phyloP scores from a whole-genome alignment of 2,888 invertebrate genomes.

The Drosophila eohydei region DNA sequence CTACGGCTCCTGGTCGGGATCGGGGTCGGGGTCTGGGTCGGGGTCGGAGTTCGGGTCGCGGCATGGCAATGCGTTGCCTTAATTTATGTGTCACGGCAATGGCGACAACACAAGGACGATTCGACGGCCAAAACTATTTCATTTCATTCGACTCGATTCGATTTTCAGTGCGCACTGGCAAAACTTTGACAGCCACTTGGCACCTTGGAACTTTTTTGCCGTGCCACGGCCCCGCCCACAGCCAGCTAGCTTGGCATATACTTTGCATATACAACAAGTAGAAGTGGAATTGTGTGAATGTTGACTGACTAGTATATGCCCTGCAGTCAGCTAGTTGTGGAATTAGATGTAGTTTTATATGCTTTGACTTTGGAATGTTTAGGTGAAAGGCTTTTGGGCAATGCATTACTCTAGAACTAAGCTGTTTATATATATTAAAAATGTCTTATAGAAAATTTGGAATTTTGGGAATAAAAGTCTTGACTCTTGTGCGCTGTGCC shows the following conservation, averaged over 20 bases:
- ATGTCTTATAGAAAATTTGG: too few species aligned
- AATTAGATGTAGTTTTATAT: background rate
- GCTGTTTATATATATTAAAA: too few species aligned
- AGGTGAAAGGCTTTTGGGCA: too few species aligned
- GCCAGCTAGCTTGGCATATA: conserved; percentile 28
- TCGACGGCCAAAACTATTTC: conserved; percentile 37
- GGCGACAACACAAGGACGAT: conserved; percentile 42
- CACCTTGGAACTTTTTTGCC: conserved; percentile 74
- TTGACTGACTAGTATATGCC: background rate
- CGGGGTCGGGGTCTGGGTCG: background rate
- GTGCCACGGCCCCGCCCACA: conserved; percentile 13
- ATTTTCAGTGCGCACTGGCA: conserved; percentile 63
- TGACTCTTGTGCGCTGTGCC: too few species aligned
- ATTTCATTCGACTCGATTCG: conserved; percentile 70
- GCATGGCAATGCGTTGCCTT: conserved; percentile 67
- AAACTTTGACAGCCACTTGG: conserved; percentile 80
- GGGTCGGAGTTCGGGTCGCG: conserved; percentile 1
- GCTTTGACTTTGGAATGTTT: too few species aligned
- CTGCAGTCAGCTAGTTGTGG: background rate
- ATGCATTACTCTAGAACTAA: too few species aligned
- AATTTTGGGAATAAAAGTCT: too few species aligned
- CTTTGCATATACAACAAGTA: conserved; percentile 28
- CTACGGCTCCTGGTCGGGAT: background rate
- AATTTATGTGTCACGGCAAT: conserved; percentile 70
- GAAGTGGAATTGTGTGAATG: background rate